These are phyloP conservation scores for Cataglyphis rosenhaueri DNA, from an alignment of 2,888 invertebrate genomes.

Conservation along the genomic window DNA sequence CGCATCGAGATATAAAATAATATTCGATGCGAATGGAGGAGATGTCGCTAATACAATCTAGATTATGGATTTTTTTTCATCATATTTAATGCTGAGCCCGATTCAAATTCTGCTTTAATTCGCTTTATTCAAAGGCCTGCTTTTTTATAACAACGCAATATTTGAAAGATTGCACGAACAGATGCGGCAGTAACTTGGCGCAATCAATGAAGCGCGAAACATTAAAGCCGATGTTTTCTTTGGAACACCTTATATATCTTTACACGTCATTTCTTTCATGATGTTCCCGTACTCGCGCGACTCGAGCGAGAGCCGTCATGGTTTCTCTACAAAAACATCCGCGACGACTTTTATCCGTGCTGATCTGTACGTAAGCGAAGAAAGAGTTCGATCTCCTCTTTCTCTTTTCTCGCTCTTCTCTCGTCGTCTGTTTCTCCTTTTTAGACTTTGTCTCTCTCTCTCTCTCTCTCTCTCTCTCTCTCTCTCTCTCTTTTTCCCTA, in stretches of 20 bases:
- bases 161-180: background rate
- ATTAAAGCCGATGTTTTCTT: conserved; percentile 48
- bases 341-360: conserved; percentile 79
- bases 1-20: background rate
- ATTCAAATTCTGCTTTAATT: background rate
- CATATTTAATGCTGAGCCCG: background rate
- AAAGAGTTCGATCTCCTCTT: conserved; percentile 74
- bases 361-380: conserved; percentile 77
- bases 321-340: conserved; percentile 78
- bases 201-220: conserved; percentile 19
- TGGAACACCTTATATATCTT: conserved; percentile 55
- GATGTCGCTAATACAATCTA: background rate
- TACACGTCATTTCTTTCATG: conserved; percentile 56
- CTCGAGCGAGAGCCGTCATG: conserved; percentile 73
- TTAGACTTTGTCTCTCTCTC: conserved; percentile 27
- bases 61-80: background rate
- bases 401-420: conserved; percentile 47
- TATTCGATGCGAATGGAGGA: background rate
- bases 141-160: background rate
- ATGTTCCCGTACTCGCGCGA: conserved; percentile 47
- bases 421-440: conserved; percentile 4
- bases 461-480: conserved; percentile 1
- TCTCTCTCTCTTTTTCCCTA: conserved; percentile 33
- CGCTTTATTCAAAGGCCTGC: background rate
- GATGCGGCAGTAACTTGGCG: background rate